phyloP scores from a whole-genome alignment of 1,140 invertebrate species.

The Pseudomyrmex concolor region DNA sequence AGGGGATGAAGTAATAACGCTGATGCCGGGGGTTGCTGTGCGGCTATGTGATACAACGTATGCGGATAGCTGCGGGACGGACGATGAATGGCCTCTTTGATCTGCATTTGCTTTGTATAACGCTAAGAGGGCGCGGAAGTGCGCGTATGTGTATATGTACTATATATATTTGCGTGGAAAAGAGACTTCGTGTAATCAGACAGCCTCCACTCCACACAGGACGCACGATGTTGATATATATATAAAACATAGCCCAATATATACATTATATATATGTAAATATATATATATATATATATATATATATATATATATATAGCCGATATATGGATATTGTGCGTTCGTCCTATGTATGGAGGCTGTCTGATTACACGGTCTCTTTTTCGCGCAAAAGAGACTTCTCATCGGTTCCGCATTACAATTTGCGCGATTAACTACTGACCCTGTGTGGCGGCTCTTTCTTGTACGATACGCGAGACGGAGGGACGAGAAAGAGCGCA shows the following conservation, averaged over 20 bases:
- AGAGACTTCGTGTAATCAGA: no score
- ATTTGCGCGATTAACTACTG: conserved; percentile 53
- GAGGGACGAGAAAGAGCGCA: background rate
- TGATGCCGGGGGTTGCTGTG: conserved; percentile 72
- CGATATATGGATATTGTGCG: conserved; percentile 37
- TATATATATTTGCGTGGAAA: no score
- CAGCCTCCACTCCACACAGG: no score
- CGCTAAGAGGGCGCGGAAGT: conserved; percentile 50
- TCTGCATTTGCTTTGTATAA: conserved; percentile 75
- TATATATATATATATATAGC: background rate
- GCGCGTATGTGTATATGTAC: background rate
- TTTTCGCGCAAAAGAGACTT: conserved; percentile 55
- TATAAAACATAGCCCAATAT: no score
- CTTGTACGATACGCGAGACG: conserved; percentile 30
- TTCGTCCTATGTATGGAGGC: conserved; percentile 10
- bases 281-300: no score
- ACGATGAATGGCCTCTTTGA: conserved; percentile 82
- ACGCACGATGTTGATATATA: no score
- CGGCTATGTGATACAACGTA: conserved; percentile 58
- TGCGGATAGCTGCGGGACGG: conserved; percentile 64
- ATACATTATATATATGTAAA: no score
- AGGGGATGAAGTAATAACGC: conserved; percentile 77
- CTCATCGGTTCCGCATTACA: conserved; percentile 37
- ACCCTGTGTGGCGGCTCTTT: background rate
- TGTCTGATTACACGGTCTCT: conserved; percentile 55